Conservation (phyloP, 2,113 vertebrate species). For the Naja naja region DNA sequence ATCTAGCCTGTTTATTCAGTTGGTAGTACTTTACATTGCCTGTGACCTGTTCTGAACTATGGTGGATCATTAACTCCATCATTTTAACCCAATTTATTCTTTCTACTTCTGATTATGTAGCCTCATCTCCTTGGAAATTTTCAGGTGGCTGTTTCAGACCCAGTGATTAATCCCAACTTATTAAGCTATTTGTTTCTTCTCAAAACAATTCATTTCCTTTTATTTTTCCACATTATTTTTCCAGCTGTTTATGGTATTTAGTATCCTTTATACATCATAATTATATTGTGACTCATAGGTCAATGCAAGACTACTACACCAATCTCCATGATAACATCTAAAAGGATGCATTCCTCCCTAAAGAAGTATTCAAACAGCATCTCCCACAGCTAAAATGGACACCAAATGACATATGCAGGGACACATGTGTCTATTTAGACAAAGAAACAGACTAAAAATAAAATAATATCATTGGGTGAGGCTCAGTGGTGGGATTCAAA, state of each 20-base stretch:
- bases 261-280: fast-evolving
- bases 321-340: background rate
- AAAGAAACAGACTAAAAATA: background rate
- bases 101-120: background rate
- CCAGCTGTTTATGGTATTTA: background rate
- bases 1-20: background rate
- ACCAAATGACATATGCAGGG: background rate
- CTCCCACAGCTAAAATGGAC: background rate
- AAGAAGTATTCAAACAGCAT: background rate
- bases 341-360: background rate
- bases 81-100: background rate
- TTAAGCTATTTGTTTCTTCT: background rate
- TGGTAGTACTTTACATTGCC: background rate
- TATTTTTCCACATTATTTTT: background rate
- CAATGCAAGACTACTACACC: background rate
- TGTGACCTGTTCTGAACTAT: background rate
- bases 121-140: background rate
- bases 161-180: background rate
- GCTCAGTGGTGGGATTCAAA: no score
- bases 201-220: background rate
- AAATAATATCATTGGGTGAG: background rate
- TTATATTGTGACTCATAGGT: background rate
- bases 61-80: background rate
- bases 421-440: background rate
- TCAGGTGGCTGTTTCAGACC: background rate